Evolutionary conservation across 2,888 invertebrate genomes (phyloP).

Genomic region (Gymnoscelis rufifasciata): DNA sequence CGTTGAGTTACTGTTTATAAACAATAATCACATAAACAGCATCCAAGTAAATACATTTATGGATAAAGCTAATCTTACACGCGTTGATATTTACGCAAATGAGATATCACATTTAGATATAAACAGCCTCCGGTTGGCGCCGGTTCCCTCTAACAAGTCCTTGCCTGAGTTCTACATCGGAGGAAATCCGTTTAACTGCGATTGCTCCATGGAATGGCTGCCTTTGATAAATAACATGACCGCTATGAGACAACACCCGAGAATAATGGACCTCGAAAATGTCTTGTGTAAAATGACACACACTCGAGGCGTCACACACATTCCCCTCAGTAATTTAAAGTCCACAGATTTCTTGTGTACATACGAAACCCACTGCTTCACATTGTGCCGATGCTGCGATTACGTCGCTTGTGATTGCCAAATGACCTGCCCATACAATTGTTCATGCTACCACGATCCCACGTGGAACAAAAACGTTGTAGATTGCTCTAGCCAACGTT

Average conservation of each 20-base stretch:
- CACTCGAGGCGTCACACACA: conserved; percentile 87
- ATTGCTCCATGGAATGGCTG: conserved; percentile 97
- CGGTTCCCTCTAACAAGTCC: conserved; percentile 85
- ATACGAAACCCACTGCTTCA: conserved; percentile 95
- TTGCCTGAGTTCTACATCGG: conserved; percentile 94
- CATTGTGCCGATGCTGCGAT: conserved; percentile 96
- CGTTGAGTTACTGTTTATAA: conserved; percentile 91
- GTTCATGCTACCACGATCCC: conserved; percentile 96
- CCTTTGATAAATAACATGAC: conserved; percentile 93
- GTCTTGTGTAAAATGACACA: conserved; percentile 92
- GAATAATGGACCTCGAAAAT: conserved; percentile 92
- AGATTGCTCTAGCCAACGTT: conserved; percentile 90
- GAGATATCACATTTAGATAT: conserved; percentile 90
- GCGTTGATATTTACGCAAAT: conserved; percentile 95
- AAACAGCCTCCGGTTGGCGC: conserved; percentile 87
- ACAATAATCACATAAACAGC: conserved; percentile 90
- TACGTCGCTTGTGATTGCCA: conserved; percentile 98
- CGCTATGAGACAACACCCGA: conserved; percentile 88
- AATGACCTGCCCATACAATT: conserved; percentile 96
- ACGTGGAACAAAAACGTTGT: conserved; percentile 96
- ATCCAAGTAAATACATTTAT: conserved; percentile 92
- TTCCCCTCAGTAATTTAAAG: conserved; percentile 85
- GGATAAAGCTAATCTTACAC: conserved; percentile 88
- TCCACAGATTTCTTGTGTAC: conserved; percentile 93
- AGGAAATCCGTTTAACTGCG: conserved; percentile 96